Conservation (phyloP, 2,888 invertebrate species). For the Polydrusus pterygomalis region DNA sequence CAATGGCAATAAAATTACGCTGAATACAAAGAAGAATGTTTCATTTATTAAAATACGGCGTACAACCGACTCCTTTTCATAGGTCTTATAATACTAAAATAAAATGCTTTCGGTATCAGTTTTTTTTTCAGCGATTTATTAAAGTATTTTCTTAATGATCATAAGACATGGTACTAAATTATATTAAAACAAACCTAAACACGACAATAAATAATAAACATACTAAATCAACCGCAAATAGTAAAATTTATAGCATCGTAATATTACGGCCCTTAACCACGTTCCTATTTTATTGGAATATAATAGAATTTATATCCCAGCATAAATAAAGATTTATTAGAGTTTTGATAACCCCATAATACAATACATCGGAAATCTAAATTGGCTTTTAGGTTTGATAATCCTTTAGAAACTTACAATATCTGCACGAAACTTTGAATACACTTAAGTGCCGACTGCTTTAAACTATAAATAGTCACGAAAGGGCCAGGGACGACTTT, state of each 20-base stretch:
- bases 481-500: neutral
- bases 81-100: neutral
- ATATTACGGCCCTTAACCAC: conserved; percentile 41
- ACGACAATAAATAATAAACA: conserved; percentile 47
- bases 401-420: conserved; percentile 4
- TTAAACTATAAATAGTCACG: neutral
- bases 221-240: conserved; percentile 39
- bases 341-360: conserved; percentile 24
- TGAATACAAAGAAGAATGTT: no score
- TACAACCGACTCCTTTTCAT: no score
- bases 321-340: conserved; percentile 46
- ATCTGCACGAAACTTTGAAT: conserved; percentile 3
- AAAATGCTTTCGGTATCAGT: neutral
- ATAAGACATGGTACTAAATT: conserved; percentile 3
- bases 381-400: conserved; percentile 16
- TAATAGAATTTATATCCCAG: conserved; percentile 46
- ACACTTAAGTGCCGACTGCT: neutral
- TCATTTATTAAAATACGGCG: no score
- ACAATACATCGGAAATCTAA: conserved; percentile 16
- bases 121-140: neutral
- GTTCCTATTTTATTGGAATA: conserved; percentile 41
- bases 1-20: no score
- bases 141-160: neutral
- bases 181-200: conserved; percentile 16
- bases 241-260: conserved; percentile 47